Percentiles rank a stretch among this genome's conserved stretches.
Conservation (phyloP, 2,888 invertebrate genomes). For the Synanthedon andrenaeformis region DNA sequence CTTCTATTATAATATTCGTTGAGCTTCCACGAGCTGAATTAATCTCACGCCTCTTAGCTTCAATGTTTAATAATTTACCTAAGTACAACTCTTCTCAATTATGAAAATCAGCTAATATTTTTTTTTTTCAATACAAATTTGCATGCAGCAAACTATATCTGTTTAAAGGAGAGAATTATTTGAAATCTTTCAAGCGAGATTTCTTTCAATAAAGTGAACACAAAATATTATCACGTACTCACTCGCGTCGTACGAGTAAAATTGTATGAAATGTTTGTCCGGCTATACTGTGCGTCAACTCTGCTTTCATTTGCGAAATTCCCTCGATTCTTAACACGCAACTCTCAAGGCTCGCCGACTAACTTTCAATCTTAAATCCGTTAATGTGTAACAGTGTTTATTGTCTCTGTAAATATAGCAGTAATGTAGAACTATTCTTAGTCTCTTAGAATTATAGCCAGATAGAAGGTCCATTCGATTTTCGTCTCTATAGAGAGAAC, state of each 20-base stretch:
- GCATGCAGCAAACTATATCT: too few relatives aligned
- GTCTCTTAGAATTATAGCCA: not conserved
- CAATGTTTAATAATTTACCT: too few relatives aligned
- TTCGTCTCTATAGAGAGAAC: too few relatives aligned
- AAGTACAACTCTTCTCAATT: too few relatives aligned
- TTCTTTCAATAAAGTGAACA: too few relatives aligned
- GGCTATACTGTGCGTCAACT: not conserved
- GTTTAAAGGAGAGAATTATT: too few relatives aligned
- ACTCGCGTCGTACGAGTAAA: too few relatives aligned
- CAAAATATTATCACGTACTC: too few relatives aligned
- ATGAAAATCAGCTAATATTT: too few relatives aligned
- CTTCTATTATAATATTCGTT: slow-evolving; percentile 47
- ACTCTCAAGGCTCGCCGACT: slow-evolving; percentile 8
- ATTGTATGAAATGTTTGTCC: slow-evolving; percentile 2
- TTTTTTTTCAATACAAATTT: too few relatives aligned
- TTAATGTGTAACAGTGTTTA: slow-evolving; percentile 6
- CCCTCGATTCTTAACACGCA: slow-evolving; percentile 14
- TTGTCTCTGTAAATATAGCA: not conserved
- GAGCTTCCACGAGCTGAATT: slow-evolving; percentile 34
- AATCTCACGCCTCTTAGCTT: not conserved
- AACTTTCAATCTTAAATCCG: slow-evolving; percentile 20
- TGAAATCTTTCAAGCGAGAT: too few relatives aligned
- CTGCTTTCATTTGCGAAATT: slow-evolving; percentile 14
- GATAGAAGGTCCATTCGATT: too few relatives aligned
- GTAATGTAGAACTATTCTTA: not conserved